Base-by-base conservation (phyloP, 2,113 vertebrate genomes). In the Coturnix japonica region DNA sequence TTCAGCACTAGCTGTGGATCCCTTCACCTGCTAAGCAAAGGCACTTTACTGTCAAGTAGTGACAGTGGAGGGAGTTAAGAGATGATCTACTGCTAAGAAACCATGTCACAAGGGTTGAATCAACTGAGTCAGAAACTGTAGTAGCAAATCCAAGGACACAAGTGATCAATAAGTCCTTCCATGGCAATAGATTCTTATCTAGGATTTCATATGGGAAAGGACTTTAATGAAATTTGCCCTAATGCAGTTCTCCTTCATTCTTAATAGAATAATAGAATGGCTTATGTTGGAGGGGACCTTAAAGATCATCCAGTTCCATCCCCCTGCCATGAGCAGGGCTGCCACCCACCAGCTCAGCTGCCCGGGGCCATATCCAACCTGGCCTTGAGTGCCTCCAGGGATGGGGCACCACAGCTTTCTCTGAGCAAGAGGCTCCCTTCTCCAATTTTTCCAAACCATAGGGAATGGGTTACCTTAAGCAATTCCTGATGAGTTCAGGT, bases 21-120 rank as follows among this genome's bases (percentile, higher is more conserved):
- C 65, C 47, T 56, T 60, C 70, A 8, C 4, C 21, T 46, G 20
- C 26, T n/a, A 1, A 0, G 0, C 15, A 51, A 81, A 66, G 33
- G 22, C 20, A 49, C 17, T 81, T 88, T 30, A 1, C 31, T 35
- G 23, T 1, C 4, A 23, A 63, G 12, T 31, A 20, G 21, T 35
- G 31, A 39, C 39, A n/a, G 65, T 30, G 22, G 25, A 5, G 31
- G 87, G 51, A 39, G n/a, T 14, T 43, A 26, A 28, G 8, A 28
- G n/a, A 39, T 23, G 69, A 33, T 37, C 54, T 63, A 0, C 49
- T 63, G 61, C 70, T 39, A 25, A 49, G 44, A 91, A 94, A 49
- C n/a, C 6, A 2, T 17, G 49, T 67, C 41, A 44, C 17, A 77
- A 67, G 60, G 39, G 18, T 71, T 31, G 20, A 31, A 0, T 69